Evolutionary conservation across 2,888 invertebrate species (phyloP).

Genomic region (Blastobasis lacticolella): DNA sequence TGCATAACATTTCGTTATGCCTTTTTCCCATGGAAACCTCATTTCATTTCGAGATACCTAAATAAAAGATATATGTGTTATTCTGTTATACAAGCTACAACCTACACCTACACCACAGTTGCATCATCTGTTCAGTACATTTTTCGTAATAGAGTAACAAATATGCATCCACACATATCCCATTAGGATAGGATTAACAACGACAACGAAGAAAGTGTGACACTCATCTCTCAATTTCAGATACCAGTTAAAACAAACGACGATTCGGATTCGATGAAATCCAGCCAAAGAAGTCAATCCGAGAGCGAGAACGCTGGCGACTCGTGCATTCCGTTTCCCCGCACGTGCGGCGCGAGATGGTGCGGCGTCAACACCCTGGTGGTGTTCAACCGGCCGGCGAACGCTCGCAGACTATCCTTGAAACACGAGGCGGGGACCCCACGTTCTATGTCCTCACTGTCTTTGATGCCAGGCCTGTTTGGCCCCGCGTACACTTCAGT

Average conservation of each 20-base stretch:
- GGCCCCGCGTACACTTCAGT: slow-evolving; percentile 51
- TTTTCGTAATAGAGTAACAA: too few species aligned
- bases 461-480: slow-evolving; percentile 50
- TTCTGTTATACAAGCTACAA: too few species aligned
- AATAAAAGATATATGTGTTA: too few species aligned
- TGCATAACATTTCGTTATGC: too few species aligned
- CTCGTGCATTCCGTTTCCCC: slow-evolving; percentile 93
- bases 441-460: slow-evolving; percentile 62
- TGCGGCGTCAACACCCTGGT: slow-evolving; percentile 90
- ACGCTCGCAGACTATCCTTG: slow-evolving; percentile 78
- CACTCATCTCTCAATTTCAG: slow-evolving; percentile 28
- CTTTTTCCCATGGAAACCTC: too few species aligned
- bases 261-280: slow-evolving; percentile 64
- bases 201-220: too few species aligned
- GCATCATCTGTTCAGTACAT: too few species aligned
- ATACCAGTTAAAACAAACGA: slow-evolving; percentile 73
- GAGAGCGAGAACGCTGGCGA: slow-evolving; percentile 75
- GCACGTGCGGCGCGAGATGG: slow-evolving; percentile 95
- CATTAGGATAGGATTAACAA: too few species aligned
- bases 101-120: too few species aligned
- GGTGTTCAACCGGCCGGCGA: slow-evolving; percentile 86
- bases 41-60: too few species aligned
- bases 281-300: slow-evolving; percentile 63
- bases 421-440: slow-evolving; percentile 85
- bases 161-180: too few species aligned